These are phyloP conservation scores for Sesia bembeciformis DNA, from an alignment of 2,888 invertebrate species.

Conservation along the genomic window DNA sequence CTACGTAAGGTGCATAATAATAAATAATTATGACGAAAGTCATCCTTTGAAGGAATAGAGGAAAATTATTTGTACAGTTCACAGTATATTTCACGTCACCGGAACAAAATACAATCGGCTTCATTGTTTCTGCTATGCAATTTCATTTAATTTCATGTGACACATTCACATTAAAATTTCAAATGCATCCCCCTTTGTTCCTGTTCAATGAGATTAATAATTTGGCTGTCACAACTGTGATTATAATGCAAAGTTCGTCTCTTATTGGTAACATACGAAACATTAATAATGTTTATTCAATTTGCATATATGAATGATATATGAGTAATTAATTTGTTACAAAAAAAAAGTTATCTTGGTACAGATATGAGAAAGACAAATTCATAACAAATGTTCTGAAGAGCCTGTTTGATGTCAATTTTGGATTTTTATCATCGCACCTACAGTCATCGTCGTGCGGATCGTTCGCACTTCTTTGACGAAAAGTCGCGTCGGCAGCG, in stretches of 20 bases:
- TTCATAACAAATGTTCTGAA: no score
- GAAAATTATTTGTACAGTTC: not conserved
- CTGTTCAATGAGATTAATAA: constrained; percentile 10
- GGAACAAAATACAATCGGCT: not conserved
- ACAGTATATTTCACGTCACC: not conserved
- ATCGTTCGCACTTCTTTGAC: no score
- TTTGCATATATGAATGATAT: no score
- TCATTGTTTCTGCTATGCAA: constrained; percentile 20
- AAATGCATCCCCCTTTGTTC: constrained; percentile 32
- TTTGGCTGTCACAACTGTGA: constrained; percentile 1
- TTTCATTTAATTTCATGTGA: constrained; percentile 50
- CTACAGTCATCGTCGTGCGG: no score
- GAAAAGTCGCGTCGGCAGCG: no score
- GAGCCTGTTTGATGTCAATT: no score
- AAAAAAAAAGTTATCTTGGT: no score
- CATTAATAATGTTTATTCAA: not conserved
- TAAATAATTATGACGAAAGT: no score
- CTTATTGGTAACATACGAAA: not conserved
- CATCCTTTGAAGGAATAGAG: not conserved
- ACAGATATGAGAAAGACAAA: no score
- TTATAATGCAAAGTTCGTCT: not conserved
- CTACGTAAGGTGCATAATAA: no score
- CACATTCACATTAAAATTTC: constrained; percentile 52
- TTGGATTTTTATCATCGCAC: no score
- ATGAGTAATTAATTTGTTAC: no score